A percentile compares a stretch with the other conserved stretches of the same genome.
phyloP scores from a whole-genome alignment of 2,113 vertebrate genomes.

The Catagonus wagneri region DNA sequence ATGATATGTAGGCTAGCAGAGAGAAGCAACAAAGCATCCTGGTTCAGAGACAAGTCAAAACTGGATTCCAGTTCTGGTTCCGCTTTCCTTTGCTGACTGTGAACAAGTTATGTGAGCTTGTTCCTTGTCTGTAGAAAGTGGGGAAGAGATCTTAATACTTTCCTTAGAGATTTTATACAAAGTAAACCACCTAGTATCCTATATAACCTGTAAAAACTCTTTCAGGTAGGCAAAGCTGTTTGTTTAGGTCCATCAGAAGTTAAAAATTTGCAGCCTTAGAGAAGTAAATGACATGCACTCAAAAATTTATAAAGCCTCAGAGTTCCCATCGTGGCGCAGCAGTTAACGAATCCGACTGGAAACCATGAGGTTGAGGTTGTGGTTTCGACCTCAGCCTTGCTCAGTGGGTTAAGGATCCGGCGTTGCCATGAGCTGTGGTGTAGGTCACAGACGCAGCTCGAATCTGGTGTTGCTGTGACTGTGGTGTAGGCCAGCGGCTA shows the following conservation, averaged over 20 bases:
- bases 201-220: background rate
- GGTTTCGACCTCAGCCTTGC: too few relatives aligned
- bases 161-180: background rate
- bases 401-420: too few relatives aligned
- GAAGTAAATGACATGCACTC: background rate
- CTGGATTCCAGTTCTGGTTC: background rate
- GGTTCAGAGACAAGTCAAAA: background rate
- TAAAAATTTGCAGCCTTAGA: background rate
- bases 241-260: background rate
- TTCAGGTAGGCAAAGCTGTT: background rate
- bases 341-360: too few relatives aligned
- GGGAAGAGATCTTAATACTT: background rate
- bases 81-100: background rate
- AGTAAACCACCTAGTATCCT: background rate
- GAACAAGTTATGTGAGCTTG: background rate
- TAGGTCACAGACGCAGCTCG: too few relatives aligned
- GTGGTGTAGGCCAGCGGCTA: too few relatives aligned
- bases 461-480: too few relatives aligned
- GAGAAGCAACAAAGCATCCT: background rate
- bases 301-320: background rate
- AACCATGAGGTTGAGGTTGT: too few relatives aligned
- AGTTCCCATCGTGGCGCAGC: too few relatives aligned
- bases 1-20: background rate
- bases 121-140: background rate
- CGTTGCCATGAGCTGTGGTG: too few relatives aligned